Percentiles rank a stretch among this genome's conserved stretches.
These are phyloP conservation scores for Eudorcas thomsonii DNA, from an alignment of 2,113 vertebrate genomes.

Conservation along the genomic window DNA sequence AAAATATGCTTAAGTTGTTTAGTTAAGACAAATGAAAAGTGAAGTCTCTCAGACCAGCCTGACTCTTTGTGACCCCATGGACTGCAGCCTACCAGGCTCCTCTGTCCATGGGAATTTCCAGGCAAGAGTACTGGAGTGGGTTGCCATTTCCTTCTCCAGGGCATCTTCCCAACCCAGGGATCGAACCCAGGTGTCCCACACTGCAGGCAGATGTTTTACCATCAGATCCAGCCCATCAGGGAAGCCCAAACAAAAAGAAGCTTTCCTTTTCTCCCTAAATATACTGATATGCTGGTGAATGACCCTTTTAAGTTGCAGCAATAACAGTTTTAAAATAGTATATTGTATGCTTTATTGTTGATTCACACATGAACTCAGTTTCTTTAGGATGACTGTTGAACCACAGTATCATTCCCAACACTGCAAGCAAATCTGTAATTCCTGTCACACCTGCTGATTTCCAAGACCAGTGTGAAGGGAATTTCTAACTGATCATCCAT, in stretches of 20 bases:
- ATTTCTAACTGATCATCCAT: not conserved
- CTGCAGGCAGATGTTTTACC: not conserved
- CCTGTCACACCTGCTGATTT: not conserved
- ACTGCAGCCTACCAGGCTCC: not conserved
- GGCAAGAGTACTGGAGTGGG: not conserved
- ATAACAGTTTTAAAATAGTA: not conserved
- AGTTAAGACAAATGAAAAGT: conserved; percentile 75
- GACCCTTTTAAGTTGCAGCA: not conserved
- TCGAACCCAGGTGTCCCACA: not conserved
- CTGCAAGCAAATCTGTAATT: not conserved
- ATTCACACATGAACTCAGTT: not conserved
- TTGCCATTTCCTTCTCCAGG: not conserved
- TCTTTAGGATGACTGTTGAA: not conserved
- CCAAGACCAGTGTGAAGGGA: not conserved
- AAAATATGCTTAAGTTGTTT: conserved; percentile 95
- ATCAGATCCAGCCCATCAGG: not conserved
- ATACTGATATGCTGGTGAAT: not conserved
- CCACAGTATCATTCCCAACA: not conserved
- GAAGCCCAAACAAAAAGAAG: conserved; percentile 18
- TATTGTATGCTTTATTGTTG: not conserved
- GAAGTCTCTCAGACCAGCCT: not conserved
- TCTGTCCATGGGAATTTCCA: not conserved
- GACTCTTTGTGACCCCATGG: not conserved
- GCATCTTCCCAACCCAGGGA: not conserved
- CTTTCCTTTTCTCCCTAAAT: not conserved